Evolutionary conservation across 1,140 invertebrate species (phyloP).

Genomic region (Euborellia annulipes): DNA sequence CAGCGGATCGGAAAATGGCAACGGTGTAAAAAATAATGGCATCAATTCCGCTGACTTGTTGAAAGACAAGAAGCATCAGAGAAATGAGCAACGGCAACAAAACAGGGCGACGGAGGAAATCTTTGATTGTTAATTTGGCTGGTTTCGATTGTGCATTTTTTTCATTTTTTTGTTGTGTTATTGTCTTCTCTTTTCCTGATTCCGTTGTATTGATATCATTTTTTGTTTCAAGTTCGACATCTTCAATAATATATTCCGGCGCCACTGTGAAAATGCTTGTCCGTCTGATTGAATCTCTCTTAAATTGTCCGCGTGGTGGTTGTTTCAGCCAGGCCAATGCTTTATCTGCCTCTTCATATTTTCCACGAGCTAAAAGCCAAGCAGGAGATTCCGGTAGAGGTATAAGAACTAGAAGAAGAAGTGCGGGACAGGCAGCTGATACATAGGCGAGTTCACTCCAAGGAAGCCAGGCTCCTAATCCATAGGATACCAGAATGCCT

Average conservation of each 20-base stretch:
- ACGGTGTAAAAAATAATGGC: constrained; percentile 54
- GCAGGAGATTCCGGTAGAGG: constrained; percentile 39
- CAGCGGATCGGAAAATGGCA: constrained; percentile 39
- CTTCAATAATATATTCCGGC: too few relatives aligned
- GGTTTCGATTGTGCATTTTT: too few relatives aligned
- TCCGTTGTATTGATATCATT: too few relatives aligned
- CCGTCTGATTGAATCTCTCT: too few relatives aligned
- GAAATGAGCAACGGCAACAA: constrained; percentile 17
- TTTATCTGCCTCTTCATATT: constrained; percentile 29
- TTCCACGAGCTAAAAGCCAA: constrained; percentile 32
- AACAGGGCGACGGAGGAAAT: constrained; percentile 4
- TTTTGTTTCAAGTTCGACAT: too few relatives aligned
- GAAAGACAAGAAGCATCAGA: constrained; percentile 36
- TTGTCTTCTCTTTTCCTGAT: too few relatives aligned
- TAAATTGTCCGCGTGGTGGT: too few relatives aligned
- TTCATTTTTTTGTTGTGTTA: too few relatives aligned
- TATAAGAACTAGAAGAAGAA: constrained; percentile 30
- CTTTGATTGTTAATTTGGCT: not conserved
- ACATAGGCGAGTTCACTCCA: constrained; percentile 38
- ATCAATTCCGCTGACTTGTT: constrained; percentile 50
- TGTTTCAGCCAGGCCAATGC: constrained; percentile 31
- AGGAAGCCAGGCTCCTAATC: constrained; percentile 35
- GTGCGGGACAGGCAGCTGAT: constrained; percentile 26
- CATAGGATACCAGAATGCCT: constrained; percentile 42
- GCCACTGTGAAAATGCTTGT: too few relatives aligned